Percentiles rank a stretch among this genome's conserved stretches.
Conservation (phyloP, 2,113 vertebrate species). For the Xiphias gladius region DNA sequence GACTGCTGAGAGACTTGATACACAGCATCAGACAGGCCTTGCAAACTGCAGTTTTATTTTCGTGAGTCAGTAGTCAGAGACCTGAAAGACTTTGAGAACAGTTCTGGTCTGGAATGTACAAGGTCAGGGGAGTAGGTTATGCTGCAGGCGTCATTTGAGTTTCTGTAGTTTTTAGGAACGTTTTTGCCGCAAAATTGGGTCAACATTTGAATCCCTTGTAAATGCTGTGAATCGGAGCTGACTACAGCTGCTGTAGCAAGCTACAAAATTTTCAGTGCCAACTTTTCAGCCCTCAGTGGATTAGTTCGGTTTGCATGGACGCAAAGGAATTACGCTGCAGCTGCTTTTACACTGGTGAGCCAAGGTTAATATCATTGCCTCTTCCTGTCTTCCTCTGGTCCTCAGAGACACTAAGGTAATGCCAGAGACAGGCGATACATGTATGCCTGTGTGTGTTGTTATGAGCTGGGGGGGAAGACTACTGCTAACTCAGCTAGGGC, state of each 20-base stretch:
- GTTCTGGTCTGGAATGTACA: background rate
- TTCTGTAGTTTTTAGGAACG: background rate
- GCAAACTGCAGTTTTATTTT: no score
- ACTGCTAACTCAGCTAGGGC: constrained; percentile 66
- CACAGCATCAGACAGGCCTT: no score
- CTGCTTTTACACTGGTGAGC: constrained; percentile 6
- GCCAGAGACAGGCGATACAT: background rate
- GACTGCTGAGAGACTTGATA: no score
- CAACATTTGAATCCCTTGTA: constrained; percentile 10
- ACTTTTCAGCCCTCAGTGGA: background rate
- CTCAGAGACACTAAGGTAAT: constrained; percentile 7
- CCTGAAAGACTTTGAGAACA: background rate
- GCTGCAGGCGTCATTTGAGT: background rate
- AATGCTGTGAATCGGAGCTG: background rate
- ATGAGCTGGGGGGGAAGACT: constrained; percentile 12
- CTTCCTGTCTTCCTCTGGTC: background rate
- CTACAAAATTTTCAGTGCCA: background rate
- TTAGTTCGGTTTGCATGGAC: background rate
- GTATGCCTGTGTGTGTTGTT: constrained; percentile 24
- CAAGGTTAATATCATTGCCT: constrained; percentile 31
- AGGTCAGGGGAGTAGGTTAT: background rate
- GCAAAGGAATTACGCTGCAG: constrained; percentile 12
- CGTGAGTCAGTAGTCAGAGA: no score
- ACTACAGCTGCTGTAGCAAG: background rate
- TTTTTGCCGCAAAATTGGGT: constrained; percentile 1